Conservation (phyloP, 2,797 vertebrate species). For the Emydoidea blandingii region DNA sequence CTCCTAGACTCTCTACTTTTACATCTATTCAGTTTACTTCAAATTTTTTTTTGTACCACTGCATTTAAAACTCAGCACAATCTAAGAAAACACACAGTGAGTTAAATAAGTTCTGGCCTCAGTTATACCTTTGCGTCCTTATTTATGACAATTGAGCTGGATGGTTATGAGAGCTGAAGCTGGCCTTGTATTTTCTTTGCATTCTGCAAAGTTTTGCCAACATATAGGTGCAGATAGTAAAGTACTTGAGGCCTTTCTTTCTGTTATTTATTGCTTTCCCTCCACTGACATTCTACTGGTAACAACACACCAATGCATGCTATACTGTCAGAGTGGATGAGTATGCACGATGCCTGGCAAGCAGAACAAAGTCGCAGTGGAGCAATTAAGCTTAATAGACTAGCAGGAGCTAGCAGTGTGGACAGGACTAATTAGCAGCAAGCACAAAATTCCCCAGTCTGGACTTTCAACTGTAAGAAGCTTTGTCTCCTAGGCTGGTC, state of each 20-base stretch:
- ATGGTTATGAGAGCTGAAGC: not conserved
- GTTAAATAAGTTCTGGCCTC: not conserved
- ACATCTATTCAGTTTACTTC: slow-evolving; percentile 5
- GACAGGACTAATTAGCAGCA: not conserved
- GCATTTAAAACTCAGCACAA: slow-evolving; percentile 9
- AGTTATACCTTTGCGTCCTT: not conserved
- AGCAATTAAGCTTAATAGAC: not conserved
- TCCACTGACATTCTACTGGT: not conserved
- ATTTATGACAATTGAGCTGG: not conserved
- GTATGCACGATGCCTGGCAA: not conserved
- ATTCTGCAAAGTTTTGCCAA: not conserved
- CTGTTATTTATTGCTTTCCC: not conserved
- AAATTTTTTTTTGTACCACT: slow-evolving; percentile 44
- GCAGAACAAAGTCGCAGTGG: not conserved
- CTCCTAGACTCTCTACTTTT: not conserved
- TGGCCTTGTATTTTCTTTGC: accelerated
- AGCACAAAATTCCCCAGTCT: not conserved
- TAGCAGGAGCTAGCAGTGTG: not conserved
- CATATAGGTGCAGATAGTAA: slow-evolving; percentile 1
- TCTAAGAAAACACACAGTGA: not conserved
- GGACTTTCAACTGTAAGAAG: not conserved
- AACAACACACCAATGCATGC: not conserved
- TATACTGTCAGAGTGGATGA: slow-evolving; percentile 5
- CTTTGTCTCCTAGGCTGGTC: accelerated
- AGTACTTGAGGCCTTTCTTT: not conserved